These are phyloP conservation scores for Camelus bactrianus DNA, from an alignment of 2,113 vertebrate genomes.

Conservation along the genomic window DNA sequence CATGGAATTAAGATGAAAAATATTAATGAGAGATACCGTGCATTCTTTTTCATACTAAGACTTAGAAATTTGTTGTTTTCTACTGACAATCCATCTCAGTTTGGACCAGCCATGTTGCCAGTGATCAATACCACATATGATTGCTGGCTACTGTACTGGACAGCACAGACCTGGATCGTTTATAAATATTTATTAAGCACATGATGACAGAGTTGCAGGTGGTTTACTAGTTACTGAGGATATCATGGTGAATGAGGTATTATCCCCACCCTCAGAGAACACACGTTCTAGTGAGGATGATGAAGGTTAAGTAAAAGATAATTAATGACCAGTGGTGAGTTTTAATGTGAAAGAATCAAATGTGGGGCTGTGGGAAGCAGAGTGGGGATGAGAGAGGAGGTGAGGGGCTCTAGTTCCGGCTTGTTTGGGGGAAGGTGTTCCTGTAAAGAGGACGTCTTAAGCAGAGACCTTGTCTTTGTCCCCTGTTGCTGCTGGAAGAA, in stretches of 20 bases:
- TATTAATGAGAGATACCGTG: neutral
- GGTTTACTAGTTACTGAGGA: neutral
- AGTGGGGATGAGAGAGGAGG: neutral
- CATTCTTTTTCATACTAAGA: neutral
- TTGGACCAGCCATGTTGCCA: neutral
- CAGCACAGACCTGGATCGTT: neutral
- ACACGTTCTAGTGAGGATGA: neutral
- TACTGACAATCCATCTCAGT: neutral
- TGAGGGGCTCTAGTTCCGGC: neutral
- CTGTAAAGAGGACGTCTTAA: neutral
- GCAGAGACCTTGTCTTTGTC: neutral
- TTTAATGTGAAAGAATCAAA: neutral
- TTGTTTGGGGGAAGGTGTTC: neutral
- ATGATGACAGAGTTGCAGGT: neutral
- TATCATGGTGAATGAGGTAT: neutral
- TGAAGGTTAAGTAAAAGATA: neutral
- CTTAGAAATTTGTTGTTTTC: neutral
- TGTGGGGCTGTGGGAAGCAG: neutral
- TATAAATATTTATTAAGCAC: neutral
- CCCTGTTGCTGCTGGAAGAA: neutral
- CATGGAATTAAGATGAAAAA: neutral
- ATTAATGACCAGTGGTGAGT: neutral
- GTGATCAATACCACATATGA: neutral
- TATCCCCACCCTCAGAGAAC: neutral
- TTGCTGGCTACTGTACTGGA: neutral